Percentiles rank a stretch among this genome's conserved stretches.
Conservation (phyloP, 2,888 invertebrate genomes). For the Sepioteuthis lessoniana region DNA sequence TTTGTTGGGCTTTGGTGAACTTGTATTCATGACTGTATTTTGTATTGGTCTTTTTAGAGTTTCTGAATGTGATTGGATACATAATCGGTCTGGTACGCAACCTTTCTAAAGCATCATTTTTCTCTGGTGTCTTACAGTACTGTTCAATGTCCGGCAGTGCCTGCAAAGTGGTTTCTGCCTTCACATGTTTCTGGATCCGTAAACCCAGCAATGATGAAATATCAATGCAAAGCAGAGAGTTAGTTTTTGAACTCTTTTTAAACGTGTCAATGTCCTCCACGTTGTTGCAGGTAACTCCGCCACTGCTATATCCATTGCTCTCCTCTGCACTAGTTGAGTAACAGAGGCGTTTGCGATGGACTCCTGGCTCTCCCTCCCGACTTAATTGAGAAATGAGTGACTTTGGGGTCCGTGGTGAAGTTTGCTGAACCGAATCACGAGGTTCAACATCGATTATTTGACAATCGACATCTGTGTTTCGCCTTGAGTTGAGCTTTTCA, state of each 20-base stretch:
- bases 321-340: constrained; percentile 52
- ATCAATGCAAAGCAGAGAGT: constrained; percentile 65
- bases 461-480: constrained; percentile 64
- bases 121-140: constrained; percentile 67
- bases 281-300: constrained; percentile 56
- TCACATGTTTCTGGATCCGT: constrained; percentile 66
- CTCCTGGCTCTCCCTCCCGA: constrained; percentile 58
- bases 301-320: constrained; percentile 52
- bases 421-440: constrained; percentile 60
- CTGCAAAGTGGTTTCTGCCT: constrained; percentile 58
- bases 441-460: constrained; percentile 61
- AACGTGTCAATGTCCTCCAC: constrained; percentile 55
- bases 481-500: constrained; percentile 55
- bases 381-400: constrained; percentile 70
- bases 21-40: constrained; percentile 63
- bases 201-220: constrained; percentile 67
- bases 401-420: constrained; percentile 68
- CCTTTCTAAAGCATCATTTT: constrained; percentile 63
- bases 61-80: constrained; percentile 64
- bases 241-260: constrained; percentile 49
- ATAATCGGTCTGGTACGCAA: constrained; percentile 61
- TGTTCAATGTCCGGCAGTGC: constrained; percentile 62
- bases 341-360: constrained; percentile 51
- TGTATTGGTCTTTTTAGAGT: constrained; percentile 56
- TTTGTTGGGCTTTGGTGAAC: constrained; percentile 61